Evolutionary conservation across 2,113 vertebrate genomes (phyloP).

Genomic region (Galemys pyrenaicus): DNA sequence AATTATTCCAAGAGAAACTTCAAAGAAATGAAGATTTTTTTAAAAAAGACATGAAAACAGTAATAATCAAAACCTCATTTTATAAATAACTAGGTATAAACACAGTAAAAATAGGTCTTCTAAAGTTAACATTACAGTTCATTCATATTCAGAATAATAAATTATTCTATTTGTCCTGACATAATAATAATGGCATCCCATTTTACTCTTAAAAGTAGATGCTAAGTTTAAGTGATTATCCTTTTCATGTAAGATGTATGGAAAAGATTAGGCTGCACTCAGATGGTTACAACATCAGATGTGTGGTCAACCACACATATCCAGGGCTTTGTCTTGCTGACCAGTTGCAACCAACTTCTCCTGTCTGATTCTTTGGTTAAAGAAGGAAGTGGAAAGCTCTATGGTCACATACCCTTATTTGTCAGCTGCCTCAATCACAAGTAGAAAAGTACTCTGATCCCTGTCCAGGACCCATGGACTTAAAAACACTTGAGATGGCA

Average conservation of each 20-base stretch:
- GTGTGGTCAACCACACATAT: background rate
- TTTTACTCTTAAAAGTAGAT: background rate
- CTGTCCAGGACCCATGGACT: background rate
- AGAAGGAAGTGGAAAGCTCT: background rate
- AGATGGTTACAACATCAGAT: background rate
- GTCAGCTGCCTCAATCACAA: background rate
- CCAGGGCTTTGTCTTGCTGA: background rate
- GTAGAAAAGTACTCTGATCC: background rate
- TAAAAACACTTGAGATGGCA: background rate
- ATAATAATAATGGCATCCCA: background rate
- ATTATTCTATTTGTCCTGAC: background rate
- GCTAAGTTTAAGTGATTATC: background rate
- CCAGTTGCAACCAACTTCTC: background rate
- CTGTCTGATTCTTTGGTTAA: background rate
- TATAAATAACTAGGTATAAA: background rate
- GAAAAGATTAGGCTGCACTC: background rate
- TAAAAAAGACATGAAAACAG: background rate
- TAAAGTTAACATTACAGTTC: background rate
- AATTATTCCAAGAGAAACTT: background rate
- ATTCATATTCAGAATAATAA: background rate
- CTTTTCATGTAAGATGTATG: background rate
- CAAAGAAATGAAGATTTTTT: background rate
- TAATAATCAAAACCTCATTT: background rate
- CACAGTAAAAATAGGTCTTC: background rate
- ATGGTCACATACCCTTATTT: background rate